phyloP scores from a whole-genome alignment of 2,113 vertebrate genomes.

The Equus quagga region DNA sequence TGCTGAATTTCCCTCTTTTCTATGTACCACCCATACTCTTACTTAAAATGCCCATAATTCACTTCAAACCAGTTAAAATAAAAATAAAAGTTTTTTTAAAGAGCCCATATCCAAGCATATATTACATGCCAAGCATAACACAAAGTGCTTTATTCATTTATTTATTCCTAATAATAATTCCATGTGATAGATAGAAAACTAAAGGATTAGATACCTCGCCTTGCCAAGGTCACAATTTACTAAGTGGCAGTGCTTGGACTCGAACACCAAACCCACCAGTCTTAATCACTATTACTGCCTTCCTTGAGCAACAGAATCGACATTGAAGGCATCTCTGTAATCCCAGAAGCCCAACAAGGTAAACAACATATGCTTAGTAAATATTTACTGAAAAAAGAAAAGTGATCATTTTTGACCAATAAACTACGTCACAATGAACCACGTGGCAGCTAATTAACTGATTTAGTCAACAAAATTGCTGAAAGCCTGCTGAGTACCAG shows the following conservation, averaged over 20 bases:
- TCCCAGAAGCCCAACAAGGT: background rate
- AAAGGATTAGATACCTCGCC: background rate
- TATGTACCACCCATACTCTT: background rate
- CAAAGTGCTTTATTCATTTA: background rate
- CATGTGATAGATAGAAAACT: background rate
- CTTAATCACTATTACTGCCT: background rate
- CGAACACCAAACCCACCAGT: background rate
- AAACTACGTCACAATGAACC: conserved; percentile 1
- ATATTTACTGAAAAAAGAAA: conserved; percentile 19
- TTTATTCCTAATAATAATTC: background rate
- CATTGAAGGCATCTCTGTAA: background rate
- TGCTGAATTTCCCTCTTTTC: background rate
- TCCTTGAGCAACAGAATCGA: background rate
- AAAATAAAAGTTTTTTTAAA: background rate
- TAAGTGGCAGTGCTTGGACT: background rate
- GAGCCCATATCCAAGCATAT: background rate
- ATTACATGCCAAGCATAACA: background rate
- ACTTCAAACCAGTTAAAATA: background rate
- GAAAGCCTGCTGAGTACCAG: background rate
- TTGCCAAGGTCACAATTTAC: background rate
- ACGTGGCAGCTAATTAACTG: background rate
- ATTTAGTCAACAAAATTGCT: background rate
- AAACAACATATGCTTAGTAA: background rate
- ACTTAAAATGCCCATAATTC: conserved; percentile 16
- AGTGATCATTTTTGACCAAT: background rate